A percentile compares a stretch with the other conserved stretches of the same genome.
phyloP scores from a whole-genome alignment of 2,113 vertebrate species.

The Cyrtonyx montezumae region DNA sequence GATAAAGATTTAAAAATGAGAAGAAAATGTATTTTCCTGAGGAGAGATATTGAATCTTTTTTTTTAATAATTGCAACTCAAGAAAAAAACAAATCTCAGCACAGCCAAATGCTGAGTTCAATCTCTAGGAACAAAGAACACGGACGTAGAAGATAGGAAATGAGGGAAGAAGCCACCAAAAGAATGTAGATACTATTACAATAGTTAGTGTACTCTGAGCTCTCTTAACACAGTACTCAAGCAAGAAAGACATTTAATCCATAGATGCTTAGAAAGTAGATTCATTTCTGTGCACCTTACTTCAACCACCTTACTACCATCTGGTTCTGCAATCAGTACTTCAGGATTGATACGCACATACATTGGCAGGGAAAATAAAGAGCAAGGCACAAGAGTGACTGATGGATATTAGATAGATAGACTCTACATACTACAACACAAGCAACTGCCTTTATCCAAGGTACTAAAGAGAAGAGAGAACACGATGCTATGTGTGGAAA shows the following conservation, averaged over 20 bases:
- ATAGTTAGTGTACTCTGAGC: neutral
- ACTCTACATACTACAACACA: neutral
- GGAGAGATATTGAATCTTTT: neutral
- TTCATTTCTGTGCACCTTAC: neutral
- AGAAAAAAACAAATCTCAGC: neutral
- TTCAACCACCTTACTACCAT: neutral
- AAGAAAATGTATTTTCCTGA: neutral
- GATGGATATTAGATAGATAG: neutral
- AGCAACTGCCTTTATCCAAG: neutral
- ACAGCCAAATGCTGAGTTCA: neutral
- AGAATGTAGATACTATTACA: neutral
- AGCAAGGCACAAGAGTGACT: neutral
- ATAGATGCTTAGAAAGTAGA: neutral
- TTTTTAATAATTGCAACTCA: neutral
- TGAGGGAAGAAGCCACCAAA: neutral
- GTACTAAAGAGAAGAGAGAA: neutral
- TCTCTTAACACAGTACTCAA: neutral
- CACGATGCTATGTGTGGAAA: neutral
- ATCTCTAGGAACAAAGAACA: neutral
- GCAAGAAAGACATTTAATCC: neutral
- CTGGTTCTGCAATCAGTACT: neutral
- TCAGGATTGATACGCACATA: neutral
- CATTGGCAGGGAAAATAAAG: neutral
- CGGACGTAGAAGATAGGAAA: neutral
- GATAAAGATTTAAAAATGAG: neutral